Evolutionary conservation across 2,113 vertebrate genomes (phyloP).

Genomic region (Chaetodon trifascialis): DNA sequence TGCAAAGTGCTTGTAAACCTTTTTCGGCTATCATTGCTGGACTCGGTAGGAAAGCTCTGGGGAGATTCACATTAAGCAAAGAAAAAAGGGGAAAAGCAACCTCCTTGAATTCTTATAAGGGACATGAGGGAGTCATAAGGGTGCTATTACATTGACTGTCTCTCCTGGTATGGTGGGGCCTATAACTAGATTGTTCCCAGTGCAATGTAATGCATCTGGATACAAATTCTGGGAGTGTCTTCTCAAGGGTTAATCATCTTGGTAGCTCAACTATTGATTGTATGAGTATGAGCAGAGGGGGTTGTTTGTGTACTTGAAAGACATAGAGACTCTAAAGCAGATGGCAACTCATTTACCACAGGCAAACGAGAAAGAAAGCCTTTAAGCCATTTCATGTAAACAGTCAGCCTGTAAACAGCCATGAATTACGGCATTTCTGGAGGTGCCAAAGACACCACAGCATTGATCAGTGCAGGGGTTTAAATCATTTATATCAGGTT

Average conservation of each 20-base stretch:
- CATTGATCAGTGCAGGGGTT: constrained; percentile 29
- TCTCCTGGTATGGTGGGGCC: constrained; percentile 22
- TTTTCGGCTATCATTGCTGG: constrained; percentile 57
- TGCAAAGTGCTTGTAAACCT: constrained; percentile 75
- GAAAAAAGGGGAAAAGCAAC: constrained; percentile 44
- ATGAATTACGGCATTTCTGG: constrained; percentile 51
- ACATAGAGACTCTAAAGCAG: constrained; percentile 59
- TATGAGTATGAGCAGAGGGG: background rate
- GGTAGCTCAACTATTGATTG: constrained; percentile 45
- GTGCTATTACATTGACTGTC: constrained; percentile 52
- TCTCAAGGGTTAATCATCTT: constrained; percentile 49
- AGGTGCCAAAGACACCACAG: constrained; percentile 39
- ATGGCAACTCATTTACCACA: constrained; percentile 61
- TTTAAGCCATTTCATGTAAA: constrained; percentile 69
- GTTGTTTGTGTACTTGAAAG: constrained; percentile 42
- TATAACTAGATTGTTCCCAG: constrained; percentile 34
- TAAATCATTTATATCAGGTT: constrained; percentile 33
- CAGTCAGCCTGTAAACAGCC: constrained; percentile 49
- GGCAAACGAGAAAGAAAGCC: constrained; percentile 59
- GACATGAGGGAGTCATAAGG: constrained; percentile 46
- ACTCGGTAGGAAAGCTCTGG: constrained; percentile 36
- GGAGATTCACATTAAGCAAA: constrained; percentile 50
- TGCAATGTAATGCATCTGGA: constrained; percentile 20
- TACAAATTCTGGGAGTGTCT: constrained; percentile 35
- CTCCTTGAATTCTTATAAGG: constrained; percentile 48